phyloP scores from a whole-genome alignment of 1,140 invertebrate species.

The Galleria mellonella region DNA sequence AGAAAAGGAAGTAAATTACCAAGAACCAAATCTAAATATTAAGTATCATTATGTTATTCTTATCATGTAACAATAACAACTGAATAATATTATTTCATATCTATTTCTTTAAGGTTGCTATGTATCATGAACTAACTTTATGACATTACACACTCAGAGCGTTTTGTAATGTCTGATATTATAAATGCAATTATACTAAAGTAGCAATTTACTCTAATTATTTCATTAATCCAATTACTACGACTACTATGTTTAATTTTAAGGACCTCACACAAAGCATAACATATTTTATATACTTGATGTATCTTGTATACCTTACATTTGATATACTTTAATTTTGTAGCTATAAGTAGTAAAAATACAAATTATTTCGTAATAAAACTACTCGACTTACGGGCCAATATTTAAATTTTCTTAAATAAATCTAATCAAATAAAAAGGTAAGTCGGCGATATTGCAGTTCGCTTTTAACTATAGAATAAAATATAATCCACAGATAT shows the following conservation, averaged over 20 bases:
- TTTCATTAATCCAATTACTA: constrained; percentile 21
- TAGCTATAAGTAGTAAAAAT: constrained; percentile 15
- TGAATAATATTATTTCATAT: constrained; percentile 15
- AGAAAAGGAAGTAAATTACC: no score
- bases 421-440: no score
- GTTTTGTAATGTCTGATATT: constrained; percentile 9
- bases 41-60: no score
- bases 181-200: constrained; percentile 34
- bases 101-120: constrained; percentile 1
- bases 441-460: no score
- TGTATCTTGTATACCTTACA: constrained; percentile 16
- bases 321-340: constrained; percentile 13
- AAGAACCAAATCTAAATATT: no score
- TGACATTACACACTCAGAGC: constrained; percentile 4
- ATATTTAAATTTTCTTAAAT: no score
- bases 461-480: no score
- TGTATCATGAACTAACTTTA: background rate
- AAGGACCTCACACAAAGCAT: constrained; percentile 27
- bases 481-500: no score
- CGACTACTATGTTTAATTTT: constrained; percentile 11
- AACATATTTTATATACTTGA: constrained; percentile 14
- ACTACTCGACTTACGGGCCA: background rate
- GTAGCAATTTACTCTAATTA: constrained; percentile 21
- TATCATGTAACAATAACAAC: no score
- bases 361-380: constrained; percentile 6